Evolutionary conservation across 2,797 vertebrate species (phyloP).

Genomic region (Acropternis orthonyx): DNA sequence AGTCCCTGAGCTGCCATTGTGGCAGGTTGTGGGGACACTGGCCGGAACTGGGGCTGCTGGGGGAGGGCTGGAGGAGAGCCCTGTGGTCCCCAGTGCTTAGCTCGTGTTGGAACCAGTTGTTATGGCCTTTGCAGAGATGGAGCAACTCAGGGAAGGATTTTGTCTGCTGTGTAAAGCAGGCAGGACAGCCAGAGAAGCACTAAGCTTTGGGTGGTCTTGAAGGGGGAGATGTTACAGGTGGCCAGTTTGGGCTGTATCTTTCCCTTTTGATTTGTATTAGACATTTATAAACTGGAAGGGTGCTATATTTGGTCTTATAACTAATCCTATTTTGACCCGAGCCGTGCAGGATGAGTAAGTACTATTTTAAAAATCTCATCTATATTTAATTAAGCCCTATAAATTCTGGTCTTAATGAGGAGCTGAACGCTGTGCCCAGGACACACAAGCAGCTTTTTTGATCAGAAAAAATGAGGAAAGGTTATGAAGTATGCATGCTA

Average conservation of each 20-base stretch:
- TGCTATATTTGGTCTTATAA: background rate
- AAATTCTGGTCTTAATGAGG: slow-evolving; percentile 25
- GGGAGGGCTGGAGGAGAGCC: background rate
- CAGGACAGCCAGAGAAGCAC: background rate
- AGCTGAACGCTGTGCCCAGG: background rate
- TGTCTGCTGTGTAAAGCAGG: background rate
- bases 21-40: background rate
- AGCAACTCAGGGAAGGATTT: background rate
- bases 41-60: background rate
- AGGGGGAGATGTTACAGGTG: background rate
- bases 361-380: slow-evolving; percentile 33
- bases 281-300: background rate
- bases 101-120: background rate
- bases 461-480: slow-evolving; percentile 20
- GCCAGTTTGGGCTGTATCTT: background rate
- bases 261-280: background rate
- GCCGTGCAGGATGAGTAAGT: background rate
- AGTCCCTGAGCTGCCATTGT: background rate
- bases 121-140: background rate
- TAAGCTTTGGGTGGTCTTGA: background rate
- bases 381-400: slow-evolving; percentile 38
- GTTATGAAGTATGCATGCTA: slow-evolving; percentile 23
- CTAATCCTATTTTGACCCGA: background rate
- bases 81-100: background rate
- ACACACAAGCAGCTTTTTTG: background rate